Evolutionary conservation across 2,888 invertebrate genomes (phyloP).

Genomic region (Nudaria mundana): DNA sequence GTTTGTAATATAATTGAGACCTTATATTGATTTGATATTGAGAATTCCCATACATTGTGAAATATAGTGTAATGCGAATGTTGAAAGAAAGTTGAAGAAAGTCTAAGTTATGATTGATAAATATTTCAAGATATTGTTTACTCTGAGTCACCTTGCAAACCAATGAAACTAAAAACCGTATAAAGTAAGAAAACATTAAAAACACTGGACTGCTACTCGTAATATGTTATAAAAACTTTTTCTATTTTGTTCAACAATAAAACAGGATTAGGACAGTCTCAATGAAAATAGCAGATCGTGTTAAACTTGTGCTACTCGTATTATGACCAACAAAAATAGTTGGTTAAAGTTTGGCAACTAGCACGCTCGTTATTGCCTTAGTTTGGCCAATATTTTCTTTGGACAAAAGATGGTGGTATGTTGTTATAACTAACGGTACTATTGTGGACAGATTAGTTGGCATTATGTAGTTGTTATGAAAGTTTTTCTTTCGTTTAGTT

Average conservation of each 20-base stretch:
- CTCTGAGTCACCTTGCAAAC: not conserved
- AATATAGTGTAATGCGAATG: too few relatives aligned
- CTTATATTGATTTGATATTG: too few relatives aligned
- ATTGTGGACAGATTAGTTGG: constrained; percentile 49
- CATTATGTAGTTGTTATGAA: constrained; percentile 16
- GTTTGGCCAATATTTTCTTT: constrained; percentile 73
- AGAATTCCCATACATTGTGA: too few relatives aligned
- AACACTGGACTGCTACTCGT: constrained; percentile 10
- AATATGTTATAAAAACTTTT: constrained; percentile 30
- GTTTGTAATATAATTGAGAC: too few relatives aligned
- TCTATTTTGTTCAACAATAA: constrained; percentile 33
- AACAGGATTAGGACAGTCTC: constrained; percentile 47
- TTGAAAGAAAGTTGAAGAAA: too few relatives aligned
- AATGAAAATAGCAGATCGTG: constrained; percentile 55
- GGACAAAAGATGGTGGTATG: constrained; percentile 55
- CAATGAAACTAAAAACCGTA: not conserved
- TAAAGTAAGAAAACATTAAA: constrained; percentile 5
- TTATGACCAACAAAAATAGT: constrained; percentile 78
- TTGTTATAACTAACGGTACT: constrained; percentile 66
- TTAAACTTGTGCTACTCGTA: constrained; percentile 73
- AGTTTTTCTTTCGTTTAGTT: not conserved
- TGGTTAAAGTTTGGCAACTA: constrained; percentile 63
- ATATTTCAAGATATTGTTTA: not conserved
- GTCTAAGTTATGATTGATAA: too few relatives aligned
- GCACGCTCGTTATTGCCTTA: constrained; percentile 74